Evolutionary conservation across 2,113 vertebrate genomes (phyloP), one percentile per base, ranked within the genome.

Genomic region (Carlito syrichta): DNA sequence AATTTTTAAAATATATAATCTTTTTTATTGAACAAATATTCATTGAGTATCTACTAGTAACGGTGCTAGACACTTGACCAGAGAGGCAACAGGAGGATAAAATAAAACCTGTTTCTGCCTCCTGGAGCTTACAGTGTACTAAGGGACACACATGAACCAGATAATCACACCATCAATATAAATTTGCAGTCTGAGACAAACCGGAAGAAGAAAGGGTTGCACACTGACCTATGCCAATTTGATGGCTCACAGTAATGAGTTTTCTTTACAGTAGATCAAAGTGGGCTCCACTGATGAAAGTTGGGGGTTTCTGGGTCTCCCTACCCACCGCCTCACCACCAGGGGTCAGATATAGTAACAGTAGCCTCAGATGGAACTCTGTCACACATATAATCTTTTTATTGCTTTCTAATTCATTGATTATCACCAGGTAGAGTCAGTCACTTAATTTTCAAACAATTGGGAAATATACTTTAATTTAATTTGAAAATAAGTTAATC

Each of bases 391-490:
- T 62, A 60, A 81, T 54, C 68, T 63, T 0, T 82, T 32, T 60
- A 50, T 68, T 89, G 77, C 81, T 89, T 96, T 52, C 45, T 92
- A 50, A n/a, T 88, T 86, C 38, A 19, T 11, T 91, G 32, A 68
- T 82, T 86, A 88, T 90, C 81, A 32, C 68, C 56, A 25, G 5
- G 62, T 69, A n/a, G 27, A 82, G 22, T 78, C 48, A 27, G 35
- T 83, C 25, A n/a, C n/a, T n/a, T n/a, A 63, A 82, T 35, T 83
- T 84, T 87, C 25, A 85, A 48, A 45, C 19, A 77, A 77, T 83
- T 93, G 89, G 35, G 30, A 87, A 79, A 66, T n/a, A n/a, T n/a
- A n/a, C n/a, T 43, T 54, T 94, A 85, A 89, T 56, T 91, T 94
- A 76, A 89, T 62, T 91, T 95, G 43, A 45, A 83, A 88, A 60